Evolutionary conservation across 2,797 vertebrate species (phyloP).

Genomic region (Phoebastria nigripes): DNA sequence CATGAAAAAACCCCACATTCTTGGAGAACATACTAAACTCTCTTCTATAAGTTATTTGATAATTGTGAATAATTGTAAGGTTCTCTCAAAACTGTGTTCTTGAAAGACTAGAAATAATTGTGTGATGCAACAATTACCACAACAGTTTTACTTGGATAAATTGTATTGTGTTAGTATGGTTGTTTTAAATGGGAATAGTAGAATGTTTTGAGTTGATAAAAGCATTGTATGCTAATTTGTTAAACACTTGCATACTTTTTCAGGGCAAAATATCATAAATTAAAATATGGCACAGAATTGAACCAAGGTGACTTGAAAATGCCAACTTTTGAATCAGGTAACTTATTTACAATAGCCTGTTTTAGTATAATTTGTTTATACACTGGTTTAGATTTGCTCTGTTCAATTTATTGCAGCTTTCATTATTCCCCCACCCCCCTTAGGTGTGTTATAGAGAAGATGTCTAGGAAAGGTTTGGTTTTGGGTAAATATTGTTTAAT

Average conservation of each 20-base stretch:
- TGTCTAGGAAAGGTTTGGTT: not conserved
- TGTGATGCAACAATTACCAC: not conserved
- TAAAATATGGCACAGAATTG: conserved; percentile 98
- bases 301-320: conserved; percentile 97
- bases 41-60: not conserved
- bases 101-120: not conserved
- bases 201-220: not conserved
- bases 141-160: not conserved
- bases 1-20: fast-evolving
- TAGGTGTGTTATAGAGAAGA: not conserved
- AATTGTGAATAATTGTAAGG: not conserved
- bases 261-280: conserved; percentile 98
- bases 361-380: not conserved
- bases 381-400: not conserved
- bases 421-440: fast-evolving
- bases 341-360: not conserved
- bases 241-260: conserved; percentile 41
- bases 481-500: not conserved
- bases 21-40: not conserved
- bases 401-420: not conserved
- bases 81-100: not conserved
- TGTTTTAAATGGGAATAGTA: not conserved
- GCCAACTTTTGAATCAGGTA: conserved; percentile 96
- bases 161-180: not conserved
- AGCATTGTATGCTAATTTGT: not conserved